A percentile compares a stretch with the other conserved stretches of the same genome.
phyloP scores from a whole-genome alignment of 53 echinoderm and acorn worm species.

The Apostichopus leukothele region DNA sequence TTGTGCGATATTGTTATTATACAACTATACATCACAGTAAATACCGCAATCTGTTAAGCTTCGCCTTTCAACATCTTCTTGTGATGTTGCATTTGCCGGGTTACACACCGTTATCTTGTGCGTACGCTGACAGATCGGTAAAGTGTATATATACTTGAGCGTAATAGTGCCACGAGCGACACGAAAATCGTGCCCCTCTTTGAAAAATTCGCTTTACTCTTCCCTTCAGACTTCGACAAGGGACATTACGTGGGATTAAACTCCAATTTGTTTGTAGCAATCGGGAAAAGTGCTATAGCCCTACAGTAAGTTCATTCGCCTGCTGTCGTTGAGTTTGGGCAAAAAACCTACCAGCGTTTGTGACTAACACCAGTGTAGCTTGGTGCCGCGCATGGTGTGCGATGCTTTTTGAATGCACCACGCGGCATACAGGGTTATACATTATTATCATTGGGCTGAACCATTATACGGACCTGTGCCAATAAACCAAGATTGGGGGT shows the following conservation, averaged over 20 bases:
- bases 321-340: no score
- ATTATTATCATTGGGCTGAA: no score
- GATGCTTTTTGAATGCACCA: no score
- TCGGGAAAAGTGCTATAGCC: neutral
- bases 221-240: neutral
- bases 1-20: neutral
- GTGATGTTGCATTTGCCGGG: neutral
- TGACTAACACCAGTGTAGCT: no score
- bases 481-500: no score
- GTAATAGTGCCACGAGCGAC: neutral
- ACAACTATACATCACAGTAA: no score
- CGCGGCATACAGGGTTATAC: no score
- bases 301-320: no score
- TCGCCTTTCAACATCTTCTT: neutral
- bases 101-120: neutral
- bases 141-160: neutral
- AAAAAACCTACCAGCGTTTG: no score
- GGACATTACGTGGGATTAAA: neutral
- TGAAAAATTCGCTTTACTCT: neutral
- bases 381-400: no score
- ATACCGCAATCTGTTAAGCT: neutral
- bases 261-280: slow-evolving; percentile 11
- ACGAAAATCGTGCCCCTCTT: neutral
- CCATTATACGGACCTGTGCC: no score
- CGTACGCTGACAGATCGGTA: neutral